Evolutionary conservation across 2,888 invertebrate genomes (phyloP).

Genomic region (Cryptus viduatorius): DNA sequence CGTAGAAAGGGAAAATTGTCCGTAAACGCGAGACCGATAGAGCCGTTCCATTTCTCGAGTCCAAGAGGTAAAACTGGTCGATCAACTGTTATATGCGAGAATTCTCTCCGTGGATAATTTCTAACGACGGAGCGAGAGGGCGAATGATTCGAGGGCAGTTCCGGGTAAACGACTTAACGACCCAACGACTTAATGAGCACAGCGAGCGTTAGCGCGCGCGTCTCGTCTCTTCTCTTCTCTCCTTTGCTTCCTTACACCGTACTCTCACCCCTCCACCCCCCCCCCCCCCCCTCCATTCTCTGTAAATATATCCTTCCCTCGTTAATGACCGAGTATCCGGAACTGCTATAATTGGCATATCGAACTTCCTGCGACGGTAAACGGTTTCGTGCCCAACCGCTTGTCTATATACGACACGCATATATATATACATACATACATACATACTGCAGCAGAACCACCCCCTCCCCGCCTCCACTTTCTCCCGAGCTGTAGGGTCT

Average conservation of each 20-base stretch:
- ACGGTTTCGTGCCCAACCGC: conserved; percentile 48
- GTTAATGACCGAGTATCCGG: conserved; percentile 67
- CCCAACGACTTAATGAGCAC: conserved; percentile 66
- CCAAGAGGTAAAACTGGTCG: conserved; percentile 1
- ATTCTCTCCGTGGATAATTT: conserved; percentile 53
- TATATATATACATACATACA: conserved; percentile 1
- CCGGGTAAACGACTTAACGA: conserved; percentile 65
- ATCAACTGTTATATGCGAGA: conserved; percentile 20
- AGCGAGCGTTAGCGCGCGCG: conserved; percentile 48
- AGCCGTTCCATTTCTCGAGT: not conserved
- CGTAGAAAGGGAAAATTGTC: not conserved
- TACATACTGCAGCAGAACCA: not conserved
- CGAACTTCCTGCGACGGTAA: conserved; percentile 59
- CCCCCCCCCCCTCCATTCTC: conserved; percentile 7
- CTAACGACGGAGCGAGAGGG: not conserved
- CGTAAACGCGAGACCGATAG: conserved; percentile 1
- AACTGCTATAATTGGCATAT: conserved; percentile 67
- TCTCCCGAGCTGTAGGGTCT: not conserved
- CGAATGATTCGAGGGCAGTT: conserved; percentile 56
- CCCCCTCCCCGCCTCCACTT: not conserved
- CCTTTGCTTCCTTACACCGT: conserved; percentile 5
- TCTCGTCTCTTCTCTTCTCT: conserved; percentile 29
- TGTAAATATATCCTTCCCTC: conserved; percentile 66
- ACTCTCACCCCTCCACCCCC: not conserved
- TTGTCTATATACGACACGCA: conserved; percentile 21